These are phyloP conservation scores for Galendromus occidentalis DNA, from an alignment of 1,140 invertebrate genomes.

Conservation along the genomic window DNA sequence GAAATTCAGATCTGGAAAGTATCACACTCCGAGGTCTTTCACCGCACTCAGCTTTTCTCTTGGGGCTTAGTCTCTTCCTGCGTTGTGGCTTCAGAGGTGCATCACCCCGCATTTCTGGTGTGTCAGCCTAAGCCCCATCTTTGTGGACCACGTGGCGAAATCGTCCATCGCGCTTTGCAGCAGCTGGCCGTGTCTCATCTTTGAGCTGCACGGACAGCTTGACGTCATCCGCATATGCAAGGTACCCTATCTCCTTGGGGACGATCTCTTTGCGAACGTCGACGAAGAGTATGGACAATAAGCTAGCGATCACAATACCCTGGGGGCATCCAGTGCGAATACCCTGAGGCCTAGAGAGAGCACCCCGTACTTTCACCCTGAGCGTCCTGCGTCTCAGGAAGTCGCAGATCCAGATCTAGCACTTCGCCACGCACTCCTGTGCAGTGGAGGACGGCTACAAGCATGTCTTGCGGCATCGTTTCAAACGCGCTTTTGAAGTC, in stretches of 20 bases:
- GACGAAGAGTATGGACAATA: background rate
- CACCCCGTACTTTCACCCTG: background rate
- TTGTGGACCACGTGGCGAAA: background rate
- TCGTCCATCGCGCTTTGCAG: background rate
- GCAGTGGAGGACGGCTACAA: too few relatives aligned
- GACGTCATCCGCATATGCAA: background rate
- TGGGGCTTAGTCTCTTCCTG: background rate
- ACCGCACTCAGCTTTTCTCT: background rate
- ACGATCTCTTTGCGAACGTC: background rate
- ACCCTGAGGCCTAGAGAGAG: background rate
- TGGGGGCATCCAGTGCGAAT: background rate
- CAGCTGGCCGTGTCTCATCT: background rate
- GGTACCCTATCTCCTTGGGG: background rate
- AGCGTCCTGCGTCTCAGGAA: background rate
- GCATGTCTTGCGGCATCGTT: too few relatives aligned
- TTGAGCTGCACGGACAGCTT: background rate
- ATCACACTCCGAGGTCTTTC: background rate
- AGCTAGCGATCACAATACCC: background rate
- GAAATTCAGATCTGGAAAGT: background rate
- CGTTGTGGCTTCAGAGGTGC: background rate
- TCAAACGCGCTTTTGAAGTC: too few relatives aligned
- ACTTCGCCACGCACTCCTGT: too few relatives aligned
- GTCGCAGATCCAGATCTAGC: too few relatives aligned
- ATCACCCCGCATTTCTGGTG: background rate
- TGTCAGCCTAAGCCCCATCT: background rate